Evolutionary conservation across 2,888 invertebrate species (phyloP), one percentile per base, ranked within the genome.

Genomic region (Seira ritae): DNA sequence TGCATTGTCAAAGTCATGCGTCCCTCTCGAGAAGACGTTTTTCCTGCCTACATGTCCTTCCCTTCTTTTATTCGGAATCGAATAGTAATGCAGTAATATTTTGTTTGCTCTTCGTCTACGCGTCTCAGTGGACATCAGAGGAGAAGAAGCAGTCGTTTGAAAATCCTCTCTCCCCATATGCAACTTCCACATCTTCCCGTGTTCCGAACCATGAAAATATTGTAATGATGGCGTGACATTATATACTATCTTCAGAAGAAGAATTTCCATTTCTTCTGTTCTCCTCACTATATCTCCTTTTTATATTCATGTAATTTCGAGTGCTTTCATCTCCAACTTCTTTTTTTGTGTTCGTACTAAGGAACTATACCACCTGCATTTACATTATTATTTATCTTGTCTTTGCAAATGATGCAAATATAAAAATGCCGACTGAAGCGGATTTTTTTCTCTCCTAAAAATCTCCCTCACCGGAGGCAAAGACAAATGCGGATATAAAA

Each of bases 131-230:
- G 80, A 80, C 74, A 79, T 73, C 62, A 22, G 42, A 50, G 20
- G 68, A 80, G 50, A 31, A 50, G 20, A 73, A 80, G 50, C 2
- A 31, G 31, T 31, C 31, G 31, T 31, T 31, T 31, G 31, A 65
- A 19, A 65, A 68, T 37, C 60, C 68, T 17, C n/a, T n/a, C n/a
- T n/a, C 31, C 31, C 3, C 8, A 31, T 31, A 68, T 73, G 72
- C 68, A 73, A 31, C 31, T 31, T 74, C 68, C 73, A 24, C 68
- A 62, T 69, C 46, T 2, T 73, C 68, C 69, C 67, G 66, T 75
- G 66, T 60, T 65, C 65, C 62, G 46, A 74, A 80, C 67, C 37
- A 75, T 81, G 75, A 75, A 75, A 81, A 75, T 71, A 81, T 81
- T 69, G 46, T 69, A 20, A 68, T 68, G 19, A 31, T 31, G 31